phyloP scores from a whole-genome alignment of 2,797 vertebrate species.

The Halcyon badia region DNA sequence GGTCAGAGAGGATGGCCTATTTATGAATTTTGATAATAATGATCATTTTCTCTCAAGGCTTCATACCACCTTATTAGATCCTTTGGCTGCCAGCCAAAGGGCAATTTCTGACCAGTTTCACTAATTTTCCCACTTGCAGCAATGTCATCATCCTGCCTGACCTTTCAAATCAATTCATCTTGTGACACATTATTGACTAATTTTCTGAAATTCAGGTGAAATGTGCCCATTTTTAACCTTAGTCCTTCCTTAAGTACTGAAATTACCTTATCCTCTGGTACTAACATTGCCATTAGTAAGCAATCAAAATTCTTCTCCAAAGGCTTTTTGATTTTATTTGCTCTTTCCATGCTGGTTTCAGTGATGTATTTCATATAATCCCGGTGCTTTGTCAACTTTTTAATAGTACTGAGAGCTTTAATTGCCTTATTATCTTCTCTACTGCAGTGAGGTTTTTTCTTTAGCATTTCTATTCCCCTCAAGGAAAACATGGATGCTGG shows the following conservation, averaged over 20 bases:
- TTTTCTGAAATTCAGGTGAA: slow-evolving; percentile 69
- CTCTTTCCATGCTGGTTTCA: slow-evolving; percentile 38
- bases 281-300: slow-evolving; percentile 67
- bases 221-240: slow-evolving; percentile 70
- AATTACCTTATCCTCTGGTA: slow-evolving; percentile 72
- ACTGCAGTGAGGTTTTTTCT: slow-evolving; percentile 38
- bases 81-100: slow-evolving; percentile 53
- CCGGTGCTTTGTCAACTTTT: slow-evolving; percentile 73
- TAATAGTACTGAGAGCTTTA: slow-evolving; percentile 72
- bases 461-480: slow-evolving; percentile 65
- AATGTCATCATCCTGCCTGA: slow-evolving; percentile 53
- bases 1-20: neutral
- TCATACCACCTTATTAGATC: slow-evolving; percentile 43
- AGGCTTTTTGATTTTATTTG: slow-evolving; percentile 75
- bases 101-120: slow-evolving; percentile 49
- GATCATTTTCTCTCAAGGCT: slow-evolving; percentile 26
- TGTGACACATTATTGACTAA: slow-evolving; percentile 72
- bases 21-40: slow-evolving; percentile 35
- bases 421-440: slow-evolving; percentile 74
- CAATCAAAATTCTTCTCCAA: slow-evolving; percentile 76
- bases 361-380: slow-evolving; percentile 72
- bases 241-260: slow-evolving; percentile 42
- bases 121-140: slow-evolving; percentile 44
- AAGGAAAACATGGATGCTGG: slow-evolving; percentile 56
- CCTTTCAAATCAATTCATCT: slow-evolving; percentile 75